Base-by-base conservation (phyloP, 2,888 invertebrate species). In the Embidobia sp. region DNA sequence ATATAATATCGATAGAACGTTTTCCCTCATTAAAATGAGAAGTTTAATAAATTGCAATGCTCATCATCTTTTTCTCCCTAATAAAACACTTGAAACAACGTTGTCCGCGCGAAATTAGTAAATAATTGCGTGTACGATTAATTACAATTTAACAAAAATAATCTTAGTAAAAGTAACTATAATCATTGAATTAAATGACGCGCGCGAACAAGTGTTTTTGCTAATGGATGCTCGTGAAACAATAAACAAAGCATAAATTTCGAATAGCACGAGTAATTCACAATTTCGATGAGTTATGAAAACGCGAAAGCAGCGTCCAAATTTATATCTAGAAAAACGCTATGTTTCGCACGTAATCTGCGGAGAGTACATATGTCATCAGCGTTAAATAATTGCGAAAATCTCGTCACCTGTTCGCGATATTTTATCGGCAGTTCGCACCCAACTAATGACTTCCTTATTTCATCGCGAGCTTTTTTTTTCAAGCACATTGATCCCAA, bases 341-440 rank as follows among this genome's bases (percentile, higher is more conserved):
- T 22, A 35, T 13, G 19, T 55, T 67, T 19, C 11, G 42, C 8
- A 31, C 40, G 33, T 64, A 64, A 73, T 55, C 15, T 48, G 55
- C 31, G 15, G 33, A 59, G 55, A 44, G 48, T 64, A 53, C 42
- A 70, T 63, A 22, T 55, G 49, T 49, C 44, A 48, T 66, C 5
- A 29, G 29, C 35, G 48, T 40, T 16, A 49, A 55, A 61, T 51
- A 31, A 44, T 70, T 76, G 63, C 64, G 76, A 49, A 64, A 63
- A 49, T 16, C 40, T 42, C 55, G 40, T 76, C 76, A 75, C 67
- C 70, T 76, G 76, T 53, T 76, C 8, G 64, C 55, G 42, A 77
- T 77, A 77, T 77, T 77, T 77, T 77, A 77, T 77, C 53, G 48
- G 48, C 40, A 57, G 19, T 22, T 72, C 33, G 11, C 40, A n/a